Evolutionary conservation across 2,888 invertebrate species (phyloP).

Genomic region (Linyphia triangularis): DNA sequence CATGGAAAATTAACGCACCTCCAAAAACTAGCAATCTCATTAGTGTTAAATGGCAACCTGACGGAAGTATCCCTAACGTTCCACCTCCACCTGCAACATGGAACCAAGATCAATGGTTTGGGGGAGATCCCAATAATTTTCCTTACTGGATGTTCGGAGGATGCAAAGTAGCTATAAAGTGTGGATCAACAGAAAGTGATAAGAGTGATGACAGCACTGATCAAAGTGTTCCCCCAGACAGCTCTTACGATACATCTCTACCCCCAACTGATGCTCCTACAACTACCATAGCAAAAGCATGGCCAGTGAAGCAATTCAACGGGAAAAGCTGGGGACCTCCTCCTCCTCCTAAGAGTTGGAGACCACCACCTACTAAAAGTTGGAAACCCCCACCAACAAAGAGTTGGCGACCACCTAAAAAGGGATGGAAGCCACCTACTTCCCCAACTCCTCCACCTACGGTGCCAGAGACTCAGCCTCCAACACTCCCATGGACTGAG

Average conservation of each 20-base stretch:
- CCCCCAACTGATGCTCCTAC: constrained; percentile 39
- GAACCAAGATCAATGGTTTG: constrained; percentile 51
- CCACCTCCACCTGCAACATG: constrained; percentile 12
- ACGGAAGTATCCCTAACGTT: not conserved
- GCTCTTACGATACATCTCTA: constrained; percentile 12
- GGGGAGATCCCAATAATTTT: not conserved
- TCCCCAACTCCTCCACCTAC: constrained; percentile 14
- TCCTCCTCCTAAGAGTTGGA: constrained; percentile 49
- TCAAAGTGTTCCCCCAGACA: constrained; percentile 10
- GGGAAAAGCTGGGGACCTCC: constrained; percentile 65
- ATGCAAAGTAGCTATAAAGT: constrained; percentile 60
- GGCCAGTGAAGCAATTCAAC: constrained; percentile 29
- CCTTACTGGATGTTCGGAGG: constrained; percentile 57
- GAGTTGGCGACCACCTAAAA: constrained; percentile 52
- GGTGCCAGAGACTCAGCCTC: not conserved
- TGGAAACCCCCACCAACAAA: constrained; percentile 65
- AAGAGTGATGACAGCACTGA: constrained; percentile 15
- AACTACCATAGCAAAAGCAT: constrained; percentile 20
- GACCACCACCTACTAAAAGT: constrained; percentile 49
- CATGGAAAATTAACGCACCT: constrained; percentile 39
- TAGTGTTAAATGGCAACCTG: constrained; percentile 52
- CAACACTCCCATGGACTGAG: constrained; percentile 2
- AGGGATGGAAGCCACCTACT: constrained; percentile 8
- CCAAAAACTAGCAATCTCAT: constrained; percentile 57
- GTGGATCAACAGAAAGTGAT: constrained; percentile 40